Evolutionary conservation across 2,888 invertebrate genomes (phyloP).

Genomic region (Tenthredo mesomela): DNA sequence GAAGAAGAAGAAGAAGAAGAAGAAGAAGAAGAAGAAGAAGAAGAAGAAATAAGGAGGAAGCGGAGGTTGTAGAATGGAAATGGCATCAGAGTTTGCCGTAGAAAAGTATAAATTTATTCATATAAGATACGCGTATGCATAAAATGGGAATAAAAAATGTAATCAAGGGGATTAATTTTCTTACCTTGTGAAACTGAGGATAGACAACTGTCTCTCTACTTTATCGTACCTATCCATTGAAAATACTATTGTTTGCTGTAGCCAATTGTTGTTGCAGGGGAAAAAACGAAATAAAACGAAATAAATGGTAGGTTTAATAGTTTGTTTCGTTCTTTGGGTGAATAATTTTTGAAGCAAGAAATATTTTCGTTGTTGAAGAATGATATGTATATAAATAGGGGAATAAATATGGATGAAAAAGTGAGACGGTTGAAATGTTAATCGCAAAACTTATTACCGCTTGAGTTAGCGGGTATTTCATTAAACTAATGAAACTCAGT

Average conservation of each 20-base stretch:
- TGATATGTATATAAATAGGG: too few relatives aligned
- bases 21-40: neutral
- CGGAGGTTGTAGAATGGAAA: slow-evolving; percentile 30
- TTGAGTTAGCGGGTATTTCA: slow-evolving; percentile 34
- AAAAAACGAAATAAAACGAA: too few relatives aligned
- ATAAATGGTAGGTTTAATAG: neutral
- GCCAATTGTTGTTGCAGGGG: neutral
- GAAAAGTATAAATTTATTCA: slow-evolving; percentile 33
- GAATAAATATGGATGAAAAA: neutral
- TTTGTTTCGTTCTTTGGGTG: neutral
- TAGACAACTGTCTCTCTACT: neutral
- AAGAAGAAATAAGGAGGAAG: neutral
- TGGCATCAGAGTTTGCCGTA: slow-evolving; percentile 5
- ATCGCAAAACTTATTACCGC: neutral
- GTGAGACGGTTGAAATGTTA: slow-evolving; percentile 1
- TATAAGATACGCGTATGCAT: slow-evolving; percentile 22
- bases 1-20: neutral
- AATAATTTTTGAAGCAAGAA: neutral
- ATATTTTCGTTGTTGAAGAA: neutral
- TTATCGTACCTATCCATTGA: neutral
- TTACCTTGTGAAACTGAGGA: neutral
- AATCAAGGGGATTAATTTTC: slow-evolving; percentile 43
- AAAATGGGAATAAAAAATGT: slow-evolving; percentile 30
- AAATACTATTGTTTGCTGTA: neutral
- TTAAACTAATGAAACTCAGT: slow-evolving; percentile 20